A percentile compares a stretch with the other conserved stretches of the same genome.
phyloP scores from a whole-genome alignment of 2,797 vertebrate genomes.

The Cottoperca gobio region DNA sequence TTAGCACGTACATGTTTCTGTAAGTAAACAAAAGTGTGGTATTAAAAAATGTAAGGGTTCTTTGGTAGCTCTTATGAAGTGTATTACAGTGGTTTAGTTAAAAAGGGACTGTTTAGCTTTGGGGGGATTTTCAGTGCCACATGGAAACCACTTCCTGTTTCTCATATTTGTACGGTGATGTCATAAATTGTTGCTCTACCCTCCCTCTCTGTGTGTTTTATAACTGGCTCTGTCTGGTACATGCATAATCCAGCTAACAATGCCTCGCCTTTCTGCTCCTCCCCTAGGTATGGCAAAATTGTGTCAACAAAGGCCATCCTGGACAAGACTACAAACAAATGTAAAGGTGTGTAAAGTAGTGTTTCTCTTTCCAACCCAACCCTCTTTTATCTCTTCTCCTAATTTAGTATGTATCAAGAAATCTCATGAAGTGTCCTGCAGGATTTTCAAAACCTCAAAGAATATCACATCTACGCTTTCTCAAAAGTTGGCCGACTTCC shows the following conservation, averaged over 20 bases:
- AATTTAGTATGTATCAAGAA: conserved; percentile 6
- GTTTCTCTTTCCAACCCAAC: conserved; percentile 4
- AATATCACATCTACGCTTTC: conserved; percentile 10
- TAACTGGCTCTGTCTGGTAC: conserved; percentile 71
- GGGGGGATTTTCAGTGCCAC: conserved; percentile 74
- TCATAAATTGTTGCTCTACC: conserved; percentile 82
- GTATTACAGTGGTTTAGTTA: conserved; percentile 36
- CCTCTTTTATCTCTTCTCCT: conserved; percentile 8
- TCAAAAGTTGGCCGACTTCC: neutral
- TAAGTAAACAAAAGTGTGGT: neutral
- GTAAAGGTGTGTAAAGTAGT: conserved; percentile 91
- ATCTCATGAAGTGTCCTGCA: neutral
- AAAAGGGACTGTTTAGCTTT: conserved; percentile 63
- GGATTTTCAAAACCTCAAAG: conserved; percentile 6
- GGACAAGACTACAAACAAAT: conserved; percentile 99
- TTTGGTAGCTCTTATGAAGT: conserved; percentile 14
- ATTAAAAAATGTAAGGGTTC: neutral
- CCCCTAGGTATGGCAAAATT: conserved; percentile 96
- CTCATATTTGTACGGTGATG: conserved; percentile 82
- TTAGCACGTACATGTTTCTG: neutral
- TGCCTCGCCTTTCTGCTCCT: conserved; percentile 67
- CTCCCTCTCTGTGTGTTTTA: conserved; percentile 69
- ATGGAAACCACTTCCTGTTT: conserved; percentile 84
- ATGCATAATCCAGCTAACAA: conserved; percentile 66
- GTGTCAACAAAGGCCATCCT: conserved; percentile 99